Evolutionary conservation across 2,113 vertebrate genomes (phyloP), one percentile per base, ranked within the genome.

Genomic region (Isurus oxyrinchus): DNA sequence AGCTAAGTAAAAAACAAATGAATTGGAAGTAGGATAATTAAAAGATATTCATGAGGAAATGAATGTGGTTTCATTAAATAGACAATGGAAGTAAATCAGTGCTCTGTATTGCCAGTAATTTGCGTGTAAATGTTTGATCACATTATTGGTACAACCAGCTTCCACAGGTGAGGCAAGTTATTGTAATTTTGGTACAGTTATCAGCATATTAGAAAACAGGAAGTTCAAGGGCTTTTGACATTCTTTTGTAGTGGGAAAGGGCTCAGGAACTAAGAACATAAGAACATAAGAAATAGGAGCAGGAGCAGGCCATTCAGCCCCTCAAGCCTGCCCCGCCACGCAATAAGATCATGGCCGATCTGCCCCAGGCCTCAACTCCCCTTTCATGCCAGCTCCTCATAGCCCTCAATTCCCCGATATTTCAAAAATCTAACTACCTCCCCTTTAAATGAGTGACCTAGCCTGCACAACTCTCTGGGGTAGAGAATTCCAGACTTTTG

Each of bases 11-110:
- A 72, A 44, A 95, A 72, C 66, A 72, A 72, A 59, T 57, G 53
- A 91, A 11, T 91, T 95, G 27, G 44, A 69, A 95, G 67, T 69
- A 19, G 23, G n/a, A 95, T 95, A 95, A 95, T 95, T 76, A 76
- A 95, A 72, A 95, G 66, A 76, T 69, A 95, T 53, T 55, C 27
- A 95, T 95, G 66, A 35, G 49, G 67, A 95, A 72, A 72, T 69
- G 94, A 95, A n/a, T 72, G 3, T 49, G 23, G 94, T 95, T 95
- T 95, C 63, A 95, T 95, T 72, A 72, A n/a, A 44, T 6, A 49
- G 94, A 72, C 94, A 95, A 69, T 95, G 35, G 40, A 31, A 95
- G 53, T 69, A 72, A 69, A 95, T 95, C 40, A 53, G 66, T 2
- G 11, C 25, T 49, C 94, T 25, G 44, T n/a, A 69, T 21, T 31